phyloP scores from a whole-genome alignment of 2,888 invertebrate genomes.

The Epistrophe eligans region DNA sequence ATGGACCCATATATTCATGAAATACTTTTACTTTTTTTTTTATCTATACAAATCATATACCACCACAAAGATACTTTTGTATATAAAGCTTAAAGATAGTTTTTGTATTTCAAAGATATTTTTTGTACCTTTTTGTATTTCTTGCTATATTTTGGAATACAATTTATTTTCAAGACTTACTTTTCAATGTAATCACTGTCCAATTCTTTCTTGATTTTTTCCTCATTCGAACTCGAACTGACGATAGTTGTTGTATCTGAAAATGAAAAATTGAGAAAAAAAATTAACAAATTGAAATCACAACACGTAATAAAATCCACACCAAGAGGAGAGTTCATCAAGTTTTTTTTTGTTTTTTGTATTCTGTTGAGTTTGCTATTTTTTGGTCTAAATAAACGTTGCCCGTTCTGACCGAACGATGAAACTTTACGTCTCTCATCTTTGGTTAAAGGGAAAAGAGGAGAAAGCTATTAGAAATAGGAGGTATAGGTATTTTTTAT shows the following conservation, averaged over 20 bases:
- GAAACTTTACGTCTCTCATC: constrained; percentile 18
- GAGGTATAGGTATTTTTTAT: constrained; percentile 5
- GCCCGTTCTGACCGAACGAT: not conserved
- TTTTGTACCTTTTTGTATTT: not conserved
- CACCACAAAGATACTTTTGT: constrained; percentile 7
- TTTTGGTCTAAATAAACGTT: constrained; percentile 32
- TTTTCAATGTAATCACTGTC: constrained; percentile 83
- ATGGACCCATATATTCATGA: constrained; percentile 38
- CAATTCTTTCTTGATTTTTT: constrained; percentile 82
- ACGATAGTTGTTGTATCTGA: constrained; percentile 80
- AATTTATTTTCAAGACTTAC: constrained; percentile 78
- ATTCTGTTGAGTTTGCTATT: constrained; percentile 7
- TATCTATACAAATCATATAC: not conserved
- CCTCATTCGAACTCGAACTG: constrained; percentile 80
- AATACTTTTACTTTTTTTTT: constrained; percentile 70
- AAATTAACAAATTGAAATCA: constrained; percentile 44
- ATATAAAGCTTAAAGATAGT: not conserved
- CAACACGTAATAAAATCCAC: constrained; percentile 46
- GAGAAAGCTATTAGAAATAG: constrained; percentile 17
- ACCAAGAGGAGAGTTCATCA: constrained; percentile 27
- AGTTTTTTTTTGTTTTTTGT: not conserved
- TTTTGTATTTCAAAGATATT: not conserved
- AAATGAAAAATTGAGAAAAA: constrained; percentile 39
- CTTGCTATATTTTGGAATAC: constrained; percentile 55
- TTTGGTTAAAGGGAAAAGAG: not conserved